Conservation (phyloP, 2,113 vertebrate species). For the Megaleporinus macrocephalus region DNA sequence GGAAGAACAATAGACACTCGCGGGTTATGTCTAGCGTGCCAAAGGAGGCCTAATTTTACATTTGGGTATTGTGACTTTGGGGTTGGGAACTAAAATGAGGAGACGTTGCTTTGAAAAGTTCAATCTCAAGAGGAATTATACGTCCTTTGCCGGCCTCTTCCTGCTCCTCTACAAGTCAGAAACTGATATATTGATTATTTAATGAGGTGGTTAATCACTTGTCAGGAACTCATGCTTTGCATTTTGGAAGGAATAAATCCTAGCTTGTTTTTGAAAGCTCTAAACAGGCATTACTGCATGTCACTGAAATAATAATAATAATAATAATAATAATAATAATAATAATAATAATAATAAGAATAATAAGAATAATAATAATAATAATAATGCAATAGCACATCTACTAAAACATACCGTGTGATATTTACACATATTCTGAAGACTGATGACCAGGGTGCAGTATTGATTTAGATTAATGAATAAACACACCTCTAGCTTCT, state of each 20-base stretch:
- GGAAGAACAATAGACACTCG: background rate
- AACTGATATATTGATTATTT: slow-evolving; percentile 65
- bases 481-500: background rate
- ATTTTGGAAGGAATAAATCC: slow-evolving; percentile 42
- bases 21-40: slow-evolving; percentile 56
- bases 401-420: too few relatives aligned
- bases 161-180: slow-evolving; percentile 53
- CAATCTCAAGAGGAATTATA: slow-evolving; percentile 42
- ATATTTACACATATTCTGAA: background rate
- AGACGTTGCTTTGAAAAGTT: slow-evolving; percentile 63
- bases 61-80: slow-evolving; percentile 56
- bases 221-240: slow-evolving; percentile 59
- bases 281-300: background rate
- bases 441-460: background rate
- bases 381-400: too few relatives aligned
- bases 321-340: background rate
- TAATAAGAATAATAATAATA: too few relatives aligned
- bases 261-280: slow-evolving; percentile 21
- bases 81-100: background rate
- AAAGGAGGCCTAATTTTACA: slow-evolving; percentile 57
- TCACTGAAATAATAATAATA: background rate
- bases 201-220: slow-evolving; percentile 62
- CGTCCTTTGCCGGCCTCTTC: slow-evolving; percentile 43
- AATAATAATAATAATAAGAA: background rate
- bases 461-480: too few relatives aligned